Base-by-base conservation (phyloP, 2,888 invertebrate species). In the Nephrotoma appendiculata region DNA sequence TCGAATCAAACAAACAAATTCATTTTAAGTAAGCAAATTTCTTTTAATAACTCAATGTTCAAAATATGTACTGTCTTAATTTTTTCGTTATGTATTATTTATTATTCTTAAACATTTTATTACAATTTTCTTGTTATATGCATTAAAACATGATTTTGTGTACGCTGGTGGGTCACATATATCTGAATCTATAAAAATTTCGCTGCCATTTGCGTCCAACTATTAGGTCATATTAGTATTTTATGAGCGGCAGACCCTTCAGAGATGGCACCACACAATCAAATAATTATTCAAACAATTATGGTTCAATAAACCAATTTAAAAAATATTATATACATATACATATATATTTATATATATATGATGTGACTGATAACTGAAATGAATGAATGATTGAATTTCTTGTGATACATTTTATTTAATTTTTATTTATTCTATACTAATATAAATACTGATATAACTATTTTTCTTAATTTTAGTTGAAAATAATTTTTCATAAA, bases 401-500 rank as follows among this genome's bases (percentile, higher is more conserved):
- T 52, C 15, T 52, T 6, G 19, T 71, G 31, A 31, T 31, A 31
- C 31, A 31, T 31, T 31, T 31, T 31, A 5, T 71, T 71, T 31
- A 31, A 31, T 31, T 71, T 71, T 71, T 6, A 71, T 71, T 71
- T 71, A 71, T 71, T 71, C 31, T 71, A 71, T 71, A 71, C 71
- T 71, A 71, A 71, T 71, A 71, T 71, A 71, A 71, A 71, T 71
- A 71, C 71, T 71, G 71, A 71, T 71, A 71, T 31, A 71, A 71
- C 19, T 71, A 84, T 84, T 42, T 84, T 84, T 87, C 87, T 85
- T 87, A 41, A 83, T 83, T 11, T 31, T 41, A 87, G 85, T 83
- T 86, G 43, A 87, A 87, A 89, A 86, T 87, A 71, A 87, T 42
- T 86, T 41, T 86, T 52, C 12, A 86, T 86, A 42, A 57, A 85